Evolutionary conservation across 2,888 invertebrate species (phyloP), one percentile per base, ranked within the genome.

Genomic region (Ametastegia equiseti): DNA sequence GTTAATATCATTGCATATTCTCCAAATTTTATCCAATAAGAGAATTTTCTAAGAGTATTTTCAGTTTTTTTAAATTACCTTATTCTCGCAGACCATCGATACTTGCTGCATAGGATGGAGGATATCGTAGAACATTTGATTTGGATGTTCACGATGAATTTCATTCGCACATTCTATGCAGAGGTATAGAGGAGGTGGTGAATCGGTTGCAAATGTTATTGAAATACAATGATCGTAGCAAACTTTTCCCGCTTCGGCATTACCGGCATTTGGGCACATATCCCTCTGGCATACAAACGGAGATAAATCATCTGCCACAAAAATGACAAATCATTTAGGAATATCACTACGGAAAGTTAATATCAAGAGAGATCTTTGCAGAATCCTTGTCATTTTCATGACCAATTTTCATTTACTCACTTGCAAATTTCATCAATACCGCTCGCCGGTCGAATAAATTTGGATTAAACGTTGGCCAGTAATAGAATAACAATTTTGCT

Each of bases 401-500:
- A 15, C 30, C 5, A 4, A 47, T 47, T 42, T 3, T 3, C n/a
- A 50, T n/a, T 30, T 57, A 92, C 93, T 93, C 90, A 97, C 97
- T 97, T 84, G 97, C 96, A 88, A 97, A 95, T 93, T 97, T 97
- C 88, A 97, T 96, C 81, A 97, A 95, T 81, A 97, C 94, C 2
- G 97, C 96, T 88, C 97, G 96, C 80, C 98, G 94, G 91, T 99
- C 99, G 88, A 98, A 97, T 6, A 98, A 94, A 89, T 97, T 97
- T 33, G 98, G 97, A 92, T 99, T 98, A 88, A 99, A 97, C 3
- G 98, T 97, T 4, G 99, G 99, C 99, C 99, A 99, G 92, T 99
- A 99, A 93, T 99, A 98, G 93, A 99, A 99, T 73, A 99, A 94
- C 54, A 99, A 94, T 92, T 99, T 98, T 79, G 98, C 98, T 1